Conservation (phyloP, 2,113 vertebrate genomes). For the Psittacula cyanocephala region DNA sequence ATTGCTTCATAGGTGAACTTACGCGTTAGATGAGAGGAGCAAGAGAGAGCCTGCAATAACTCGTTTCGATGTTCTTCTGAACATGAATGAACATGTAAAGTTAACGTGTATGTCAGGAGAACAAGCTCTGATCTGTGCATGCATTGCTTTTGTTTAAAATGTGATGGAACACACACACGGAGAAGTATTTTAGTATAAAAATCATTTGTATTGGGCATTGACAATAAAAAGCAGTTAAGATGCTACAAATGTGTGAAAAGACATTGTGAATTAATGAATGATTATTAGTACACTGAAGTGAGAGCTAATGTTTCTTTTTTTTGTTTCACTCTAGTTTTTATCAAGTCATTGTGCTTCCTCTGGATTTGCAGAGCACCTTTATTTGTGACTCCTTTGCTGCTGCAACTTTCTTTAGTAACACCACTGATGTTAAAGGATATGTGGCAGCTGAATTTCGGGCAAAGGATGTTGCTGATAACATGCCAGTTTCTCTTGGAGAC, state of each 20-base stretch:
- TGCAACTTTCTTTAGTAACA: constrained; percentile 67
- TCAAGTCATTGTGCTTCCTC: constrained; percentile 88
- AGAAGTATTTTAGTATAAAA: background rate
- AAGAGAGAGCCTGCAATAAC: background rate
- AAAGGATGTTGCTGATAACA: constrained; percentile 67
- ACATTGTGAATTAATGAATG: background rate
- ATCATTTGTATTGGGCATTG: rapidly evolving
- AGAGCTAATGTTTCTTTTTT: constrained; percentile 29
- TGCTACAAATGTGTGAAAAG: background rate
- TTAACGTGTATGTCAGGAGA: background rate
- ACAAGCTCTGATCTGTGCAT: background rate
- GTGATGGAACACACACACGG: rapidly evolving
- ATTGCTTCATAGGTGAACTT: background rate
- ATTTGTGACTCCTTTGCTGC: constrained; percentile 78
- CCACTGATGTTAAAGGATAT: constrained; percentile 69
- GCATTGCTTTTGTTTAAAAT: background rate
- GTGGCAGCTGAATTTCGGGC: constrained; percentile 83
- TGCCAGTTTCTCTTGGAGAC: constrained; percentile 86
- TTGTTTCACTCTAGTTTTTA: constrained; percentile 81
- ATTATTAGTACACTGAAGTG: background rate
- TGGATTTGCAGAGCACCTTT: constrained; percentile 77
- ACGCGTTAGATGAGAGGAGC: background rate
- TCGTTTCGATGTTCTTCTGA: background rate
- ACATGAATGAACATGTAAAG: background rate
- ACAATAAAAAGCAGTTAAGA: background rate